Conservation (phyloP, 1,140 invertebrate genomes). For the Pygmarrhopalites habei region DNA sequence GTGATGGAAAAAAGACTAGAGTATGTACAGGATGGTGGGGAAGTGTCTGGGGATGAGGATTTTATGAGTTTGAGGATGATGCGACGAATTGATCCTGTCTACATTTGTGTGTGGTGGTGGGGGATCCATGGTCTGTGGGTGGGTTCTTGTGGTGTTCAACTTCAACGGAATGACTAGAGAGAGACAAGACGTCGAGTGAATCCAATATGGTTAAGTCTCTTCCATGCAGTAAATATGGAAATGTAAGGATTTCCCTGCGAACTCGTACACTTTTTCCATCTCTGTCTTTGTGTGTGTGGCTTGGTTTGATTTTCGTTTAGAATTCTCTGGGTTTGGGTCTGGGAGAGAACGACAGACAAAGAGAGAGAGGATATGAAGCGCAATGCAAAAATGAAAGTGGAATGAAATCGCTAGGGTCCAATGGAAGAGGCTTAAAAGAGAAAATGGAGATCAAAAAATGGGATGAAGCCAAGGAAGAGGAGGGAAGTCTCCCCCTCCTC, state of each 20-base stretch:
- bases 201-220: conserved; percentile 4
- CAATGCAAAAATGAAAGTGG: conserved; percentile 13
- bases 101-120: too few relatives aligned
- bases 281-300: too few relatives aligned
- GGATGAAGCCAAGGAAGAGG: conserved; percentile 14
- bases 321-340: too few relatives aligned
- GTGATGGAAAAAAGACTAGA: not conserved
- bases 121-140: too few relatives aligned
- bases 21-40: not conserved
- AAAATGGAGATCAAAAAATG: conserved; percentile 35
- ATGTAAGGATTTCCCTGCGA: not conserved
- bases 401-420: conserved; percentile 27
- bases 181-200: too few relatives aligned
- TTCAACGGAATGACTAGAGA: conserved; percentile 4
- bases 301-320: too few relatives aligned
- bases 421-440: conserved; percentile 28
- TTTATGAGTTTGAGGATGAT: not conserved
- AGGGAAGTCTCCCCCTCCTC: too few relatives aligned
- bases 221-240: conserved; percentile 2
- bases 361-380: too few relatives aligned
- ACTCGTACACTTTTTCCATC: too few relatives aligned
- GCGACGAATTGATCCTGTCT: not conserved
- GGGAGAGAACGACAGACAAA: too few relatives aligned
- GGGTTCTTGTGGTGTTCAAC: too few relatives aligned
- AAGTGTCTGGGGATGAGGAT: not conserved